Evolutionary conservation across 1,140 invertebrate genomes (phyloP).

Genomic region (Ridgeia piscesae): DNA sequence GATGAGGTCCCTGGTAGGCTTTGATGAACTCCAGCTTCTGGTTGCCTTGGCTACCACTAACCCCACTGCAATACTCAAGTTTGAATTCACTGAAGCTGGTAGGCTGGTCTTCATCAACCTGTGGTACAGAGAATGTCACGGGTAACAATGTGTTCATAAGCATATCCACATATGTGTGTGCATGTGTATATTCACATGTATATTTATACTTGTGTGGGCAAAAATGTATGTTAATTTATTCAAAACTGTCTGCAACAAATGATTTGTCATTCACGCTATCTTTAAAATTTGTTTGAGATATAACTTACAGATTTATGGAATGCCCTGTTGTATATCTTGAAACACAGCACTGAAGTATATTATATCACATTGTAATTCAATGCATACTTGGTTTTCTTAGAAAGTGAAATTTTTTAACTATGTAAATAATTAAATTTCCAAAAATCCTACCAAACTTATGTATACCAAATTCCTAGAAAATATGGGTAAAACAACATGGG

Average conservation of each 20-base stretch:
- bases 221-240: too few relatives aligned
- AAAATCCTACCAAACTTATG: not conserved
- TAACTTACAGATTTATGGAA: too few relatives aligned
- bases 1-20: conserved; percentile 34
- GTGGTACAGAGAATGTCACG: conserved; percentile 20
- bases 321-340: too few relatives aligned
- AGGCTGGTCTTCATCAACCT: conserved; percentile 45
- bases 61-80: conserved; percentile 46
- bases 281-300: too few relatives aligned
- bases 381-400: too few relatives aligned
- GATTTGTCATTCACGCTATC: too few relatives aligned
- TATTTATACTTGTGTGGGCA: too few relatives aligned
- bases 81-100: conserved; percentile 44
- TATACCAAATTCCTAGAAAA: not conserved
- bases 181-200: too few relatives aligned
- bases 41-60: conserved; percentile 34
- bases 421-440: not conserved
- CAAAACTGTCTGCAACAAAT: too few relatives aligned
- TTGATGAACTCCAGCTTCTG: conserved; percentile 42
- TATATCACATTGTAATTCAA: too few relatives aligned
- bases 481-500: not conserved
- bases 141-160: not conserved
- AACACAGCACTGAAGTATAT: too few relatives aligned
- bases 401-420: not conserved
- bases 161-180: too few relatives aligned